These are phyloP conservation scores for Enteromius trimaculatus DNA, from an alignment of 2,797 vertebrate species.

Conservation along the genomic window DNA sequence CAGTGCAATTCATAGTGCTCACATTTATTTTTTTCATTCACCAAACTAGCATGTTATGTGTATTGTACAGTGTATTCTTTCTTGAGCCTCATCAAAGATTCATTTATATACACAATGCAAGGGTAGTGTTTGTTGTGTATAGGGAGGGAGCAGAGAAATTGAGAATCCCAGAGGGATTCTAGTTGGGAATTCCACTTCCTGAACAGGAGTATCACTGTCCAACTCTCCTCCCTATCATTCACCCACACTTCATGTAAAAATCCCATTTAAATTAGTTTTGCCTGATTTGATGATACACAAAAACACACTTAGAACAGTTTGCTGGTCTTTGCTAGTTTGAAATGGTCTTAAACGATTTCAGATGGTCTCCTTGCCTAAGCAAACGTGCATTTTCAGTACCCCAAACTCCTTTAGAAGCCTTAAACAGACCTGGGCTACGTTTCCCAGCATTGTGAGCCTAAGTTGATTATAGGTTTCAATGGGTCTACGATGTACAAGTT, in stretches of 20 bases:
- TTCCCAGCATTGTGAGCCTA: no score
- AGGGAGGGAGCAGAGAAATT: slow-evolving; percentile 53
- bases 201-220: slow-evolving; percentile 56
- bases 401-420: background rate
- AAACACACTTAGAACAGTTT: background rate
- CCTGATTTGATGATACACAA: background rate
- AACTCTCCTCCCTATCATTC: slow-evolving; percentile 47
- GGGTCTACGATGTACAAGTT: background rate
- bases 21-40: background rate
- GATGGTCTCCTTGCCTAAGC: background rate
- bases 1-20: background rate
- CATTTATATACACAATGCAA: slow-evolving; percentile 36
- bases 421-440: background rate
- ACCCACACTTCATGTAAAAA: slow-evolving; percentile 32
- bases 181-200: slow-evolving; percentile 61
- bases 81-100: background rate
- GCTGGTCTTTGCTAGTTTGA: background rate
- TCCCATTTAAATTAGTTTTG: slow-evolving; percentile 33
- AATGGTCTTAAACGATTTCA: background rate
- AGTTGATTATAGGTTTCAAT: no score
- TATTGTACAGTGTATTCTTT: background rate
- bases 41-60: background rate
- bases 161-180: slow-evolving; percentile 56
- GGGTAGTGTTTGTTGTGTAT: slow-evolving; percentile 51
- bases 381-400: background rate